Evolutionary conservation across 2,888 invertebrate species (phyloP).

Genomic region (Drosophila neonasuta): DNA sequence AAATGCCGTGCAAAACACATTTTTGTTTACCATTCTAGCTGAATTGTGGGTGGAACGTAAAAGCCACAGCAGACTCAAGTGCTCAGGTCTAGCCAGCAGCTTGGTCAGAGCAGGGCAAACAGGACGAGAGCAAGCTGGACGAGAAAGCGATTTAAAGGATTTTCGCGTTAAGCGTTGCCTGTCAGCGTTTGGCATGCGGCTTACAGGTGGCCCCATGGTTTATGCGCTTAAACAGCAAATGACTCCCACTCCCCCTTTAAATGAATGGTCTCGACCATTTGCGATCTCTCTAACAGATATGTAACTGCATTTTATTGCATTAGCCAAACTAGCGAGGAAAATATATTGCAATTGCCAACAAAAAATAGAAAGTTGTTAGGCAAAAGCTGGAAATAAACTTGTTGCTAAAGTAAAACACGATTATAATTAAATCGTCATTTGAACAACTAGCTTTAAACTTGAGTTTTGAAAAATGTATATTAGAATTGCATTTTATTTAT

Average conservation of each 20-base stretch:
- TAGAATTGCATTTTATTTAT: too few relatives aligned
- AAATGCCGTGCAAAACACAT: conserved; percentile 44
- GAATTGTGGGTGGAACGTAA: conserved; percentile 5
- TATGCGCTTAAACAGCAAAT: conserved; percentile 65
- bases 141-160: conserved; percentile 65
- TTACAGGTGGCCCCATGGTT: conserved; percentile 66
- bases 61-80: conserved; percentile 42
- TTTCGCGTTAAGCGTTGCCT: conserved; percentile 68
- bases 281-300: conserved; percentile 26
- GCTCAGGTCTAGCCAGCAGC: conserved; percentile 18
- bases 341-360: too few relatives aligned
- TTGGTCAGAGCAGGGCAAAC: conserved; percentile 12
- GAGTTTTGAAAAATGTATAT: too few relatives aligned
- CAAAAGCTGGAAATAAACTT: neutral
- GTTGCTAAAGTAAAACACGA: too few relatives aligned
- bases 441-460: too few relatives aligned
- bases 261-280: conserved; percentile 48
- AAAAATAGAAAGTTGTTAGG: conserved; percentile 11
- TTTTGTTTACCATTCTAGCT: conserved; percentile 54
- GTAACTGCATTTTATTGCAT: conserved; percentile 39
- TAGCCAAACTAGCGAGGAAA: neutral
- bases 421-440: too few relatives aligned
- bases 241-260: conserved; percentile 48
- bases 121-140: conserved; percentile 8
- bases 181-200: conserved; percentile 75